A percentile compares a stretch with the other conserved stretches of the same genome.
phyloP scores from a whole-genome alignment of 2,113 vertebrate genomes.

The Arvicanthis niloticus region DNA sequence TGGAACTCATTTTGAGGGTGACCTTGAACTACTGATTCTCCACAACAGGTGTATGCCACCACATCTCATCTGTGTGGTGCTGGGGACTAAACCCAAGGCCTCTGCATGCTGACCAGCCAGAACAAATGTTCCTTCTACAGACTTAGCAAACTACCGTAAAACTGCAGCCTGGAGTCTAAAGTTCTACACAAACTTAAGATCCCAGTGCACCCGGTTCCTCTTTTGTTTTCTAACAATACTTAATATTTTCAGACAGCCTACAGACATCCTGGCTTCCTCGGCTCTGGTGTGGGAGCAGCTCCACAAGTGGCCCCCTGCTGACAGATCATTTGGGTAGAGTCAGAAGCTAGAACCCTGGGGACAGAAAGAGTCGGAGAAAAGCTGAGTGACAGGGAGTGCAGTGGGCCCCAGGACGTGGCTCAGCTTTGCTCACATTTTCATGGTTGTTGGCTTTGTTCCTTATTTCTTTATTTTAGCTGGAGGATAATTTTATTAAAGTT shows the following conservation, averaged over 20 bases:
- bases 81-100: neutral
- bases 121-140: neutral
- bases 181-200: neutral
- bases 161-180: neutral
- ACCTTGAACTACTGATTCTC: neutral
- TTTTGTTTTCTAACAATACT: constrained; percentile 11
- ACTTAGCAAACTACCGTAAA: neutral
- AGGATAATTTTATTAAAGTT: neutral
- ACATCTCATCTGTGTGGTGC: neutral
- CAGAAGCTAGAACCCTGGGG: neutral
- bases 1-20: neutral
- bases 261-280: neutral
- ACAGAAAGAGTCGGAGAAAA: neutral
- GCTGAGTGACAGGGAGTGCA: no score
- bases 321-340: neutral
- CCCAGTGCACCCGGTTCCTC: neutral
- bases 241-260: neutral
- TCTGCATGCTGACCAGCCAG: neutral
- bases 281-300: neutral
- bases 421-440: neutral
- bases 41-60: neutral
- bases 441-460: neutral
- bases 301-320: neutral
- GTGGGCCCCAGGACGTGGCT: neutral
- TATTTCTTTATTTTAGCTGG: neutral